Base-by-base conservation (phyloP, 2,797 vertebrate genomes). In the Myotis planiceps region DNA sequence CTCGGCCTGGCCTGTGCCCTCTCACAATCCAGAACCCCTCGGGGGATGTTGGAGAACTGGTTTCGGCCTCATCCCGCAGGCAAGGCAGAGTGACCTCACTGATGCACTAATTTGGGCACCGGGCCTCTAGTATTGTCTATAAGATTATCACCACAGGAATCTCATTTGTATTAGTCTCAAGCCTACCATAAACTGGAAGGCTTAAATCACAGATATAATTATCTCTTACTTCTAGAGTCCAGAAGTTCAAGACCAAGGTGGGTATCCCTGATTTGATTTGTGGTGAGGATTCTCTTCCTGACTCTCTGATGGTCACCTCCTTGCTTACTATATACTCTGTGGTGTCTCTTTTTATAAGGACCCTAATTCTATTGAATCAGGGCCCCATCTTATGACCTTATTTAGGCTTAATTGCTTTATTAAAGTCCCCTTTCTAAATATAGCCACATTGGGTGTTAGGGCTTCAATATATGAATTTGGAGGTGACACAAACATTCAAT, bases 141-240 rank as follows among this genome's bases (percentile, higher is more conserved):
- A 18, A 18, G 25, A 25, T 0, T 1, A 12, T 9, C 6, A 2
- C 29, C 3, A 1, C 0, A 21, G 23, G 21, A 2, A 0, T 16
- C 27, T 1, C 29, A 6, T 39, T 39, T 9, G 0, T 6, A 6
- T 27, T 14, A 16, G 29, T 3, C 13, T 6, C 9, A 25, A 27
- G 0, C 1, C 19, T 5, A 15, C 2, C 15, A 9, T 0, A 29
- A 29, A 7, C 1, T 7, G 6, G 12, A n/a, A 1, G 9, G 18
- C 29, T 45, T 5, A 51, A 47, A 10, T 23, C 19, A 16, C 9
- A 12, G 9, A 42, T 0, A 14, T 4, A 14, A 14, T 8, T 8
- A 3, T 18, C 32, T 25, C 25, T 42, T n/a, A 5, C 6, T 7
- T 84, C 39, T 80, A 37, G 18, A 60, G 3, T 14, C 13, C 7